phyloP scores from a whole-genome alignment of 2,797 vertebrate species.

The Bradypodion ventrale region DNA sequence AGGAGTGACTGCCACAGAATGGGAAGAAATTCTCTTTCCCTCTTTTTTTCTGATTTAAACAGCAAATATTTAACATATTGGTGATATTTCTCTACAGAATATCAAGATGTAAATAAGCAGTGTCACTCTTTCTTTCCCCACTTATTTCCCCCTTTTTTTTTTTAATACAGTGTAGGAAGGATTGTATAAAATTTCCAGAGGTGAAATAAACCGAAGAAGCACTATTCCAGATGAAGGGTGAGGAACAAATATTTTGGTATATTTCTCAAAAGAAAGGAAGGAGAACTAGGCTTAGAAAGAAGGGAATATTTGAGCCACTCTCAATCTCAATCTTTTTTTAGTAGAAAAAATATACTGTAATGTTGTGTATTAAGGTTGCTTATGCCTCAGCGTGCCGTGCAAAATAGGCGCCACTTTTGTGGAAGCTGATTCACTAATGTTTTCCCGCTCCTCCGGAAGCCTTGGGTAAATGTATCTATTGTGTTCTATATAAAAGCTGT shows the following conservation, averaged over 20 bases:
- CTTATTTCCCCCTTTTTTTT: neutral
- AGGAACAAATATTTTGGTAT: neutral
- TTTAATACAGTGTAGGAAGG: neutral
- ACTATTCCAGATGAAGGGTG: conserved; percentile 3
- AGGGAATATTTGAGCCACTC: neutral
- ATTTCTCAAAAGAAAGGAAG: neutral
- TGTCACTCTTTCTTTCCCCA: too few species aligned
- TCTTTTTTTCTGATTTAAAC: neutral
- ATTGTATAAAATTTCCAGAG: too few species aligned
- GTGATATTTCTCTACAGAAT: neutral
- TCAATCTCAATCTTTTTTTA: neutral
- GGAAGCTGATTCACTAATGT: too few species aligned
- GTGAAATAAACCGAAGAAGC: conserved; percentile 26
- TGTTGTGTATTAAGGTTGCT: too few species aligned
- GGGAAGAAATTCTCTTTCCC: neutral
- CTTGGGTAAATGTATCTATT: too few species aligned
- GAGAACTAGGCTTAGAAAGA: neutral
- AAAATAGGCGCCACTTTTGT: too few species aligned
- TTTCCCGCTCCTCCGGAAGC: too few species aligned
- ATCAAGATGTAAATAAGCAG: neutral
- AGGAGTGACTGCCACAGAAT: neutral
- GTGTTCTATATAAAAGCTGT: too few species aligned
- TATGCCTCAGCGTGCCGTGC: too few species aligned
- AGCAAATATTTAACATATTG: conserved; percentile 6
- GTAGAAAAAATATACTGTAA: neutral